A percentile compares a stretch with the other conserved stretches of the same genome.
Evolutionary conservation across 2,113 vertebrate species (phyloP).

Genomic region (Platichthys flesus): DNA sequence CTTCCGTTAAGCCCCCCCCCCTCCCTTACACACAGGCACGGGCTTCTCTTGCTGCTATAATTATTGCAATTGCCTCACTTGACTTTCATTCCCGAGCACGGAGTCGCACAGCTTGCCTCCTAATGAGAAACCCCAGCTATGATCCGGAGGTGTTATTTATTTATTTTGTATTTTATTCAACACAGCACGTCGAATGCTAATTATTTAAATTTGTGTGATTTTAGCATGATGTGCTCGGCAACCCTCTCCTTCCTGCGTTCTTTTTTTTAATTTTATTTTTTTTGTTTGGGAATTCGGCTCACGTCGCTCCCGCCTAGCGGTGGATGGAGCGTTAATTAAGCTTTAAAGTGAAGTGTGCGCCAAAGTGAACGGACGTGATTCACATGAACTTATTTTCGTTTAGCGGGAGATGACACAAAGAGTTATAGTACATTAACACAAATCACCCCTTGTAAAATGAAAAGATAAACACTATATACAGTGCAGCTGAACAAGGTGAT

Average conservation of each 20-base stretch:
- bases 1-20: slow-evolving; percentile 52
- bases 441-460: no score
- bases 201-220: slow-evolving; percentile 79
- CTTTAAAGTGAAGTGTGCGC: slow-evolving; percentile 53
- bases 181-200: slow-evolving; percentile 79
- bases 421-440: slow-evolving; percentile 5
- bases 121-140: slow-evolving; percentile 77
- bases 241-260: slow-evolving; percentile 49
- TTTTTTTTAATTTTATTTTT: neutral
- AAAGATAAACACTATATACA: no score
- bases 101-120: slow-evolving; percentile 73
- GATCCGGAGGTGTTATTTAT: slow-evolving; percentile 73
- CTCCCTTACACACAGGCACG: slow-evolving; percentile 21
- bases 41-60: slow-evolving; percentile 65
- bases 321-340: slow-evolving; percentile 66
- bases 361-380: slow-evolving; percentile 42
- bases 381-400: slow-evolving; percentile 29
- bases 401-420: slow-evolving; percentile 20
- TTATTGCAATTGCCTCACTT: slow-evolving; percentile 78
- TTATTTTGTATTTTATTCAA: slow-evolving; percentile 78
- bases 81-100: slow-evolving; percentile 72
- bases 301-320: slow-evolving; percentile 43
- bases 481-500: no score
- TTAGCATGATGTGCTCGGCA: slow-evolving; percentile 50
- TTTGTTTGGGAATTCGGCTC: slow-evolving; percentile 35